A percentile compares a stretch with the other conserved stretches of the same genome.
Conservation (phyloP, 2,888 invertebrate species). For the Pherbina coryleti region DNA sequence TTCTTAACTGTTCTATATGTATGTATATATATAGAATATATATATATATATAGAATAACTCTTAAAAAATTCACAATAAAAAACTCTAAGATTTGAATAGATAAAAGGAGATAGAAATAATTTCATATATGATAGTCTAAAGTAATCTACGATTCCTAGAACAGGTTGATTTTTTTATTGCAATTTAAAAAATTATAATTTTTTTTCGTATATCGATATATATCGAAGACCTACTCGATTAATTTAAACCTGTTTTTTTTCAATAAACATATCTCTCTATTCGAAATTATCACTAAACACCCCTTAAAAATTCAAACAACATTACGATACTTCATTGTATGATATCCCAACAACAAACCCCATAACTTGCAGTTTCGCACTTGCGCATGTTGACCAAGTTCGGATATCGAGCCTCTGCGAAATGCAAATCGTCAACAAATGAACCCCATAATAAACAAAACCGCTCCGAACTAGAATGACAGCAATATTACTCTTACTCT, state of each 20-base stretch:
- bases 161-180: no score
- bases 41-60: no score
- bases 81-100: no score
- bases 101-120: no score
- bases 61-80: no score
- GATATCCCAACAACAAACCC: neutral
- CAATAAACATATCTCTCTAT: neutral
- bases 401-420: neutral
- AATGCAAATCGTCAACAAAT: neutral
- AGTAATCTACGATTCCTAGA: no score
- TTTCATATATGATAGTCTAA: no score
- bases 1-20: no score
- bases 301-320: neutral
- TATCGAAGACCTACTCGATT: no score
- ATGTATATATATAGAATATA: no score
- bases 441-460: neutral
- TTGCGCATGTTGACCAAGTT: neutral
- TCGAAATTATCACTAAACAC: neutral
- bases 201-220: no score
- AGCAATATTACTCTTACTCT: neutral
- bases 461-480: neutral
- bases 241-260: neutral
- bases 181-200: no score
- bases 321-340: neutral
- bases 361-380: neutral